These are phyloP conservation scores for Mastomys natalensis DNA, from an alignment of 2,113 vertebrate genomes.

Conservation along the genomic window DNA sequence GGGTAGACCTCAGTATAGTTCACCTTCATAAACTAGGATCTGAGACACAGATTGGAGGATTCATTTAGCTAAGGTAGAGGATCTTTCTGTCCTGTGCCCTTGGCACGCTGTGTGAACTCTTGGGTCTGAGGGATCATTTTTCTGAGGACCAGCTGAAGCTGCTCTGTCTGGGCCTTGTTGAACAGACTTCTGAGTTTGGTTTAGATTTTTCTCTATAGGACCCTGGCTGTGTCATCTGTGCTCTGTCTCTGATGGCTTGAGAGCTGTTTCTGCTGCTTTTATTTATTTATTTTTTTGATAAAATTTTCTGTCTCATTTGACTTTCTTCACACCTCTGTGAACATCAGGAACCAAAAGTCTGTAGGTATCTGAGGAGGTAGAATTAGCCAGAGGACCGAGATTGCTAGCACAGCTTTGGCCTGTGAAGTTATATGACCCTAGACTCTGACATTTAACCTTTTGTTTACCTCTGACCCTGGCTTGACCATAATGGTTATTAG, in stretches of 20 bases:
- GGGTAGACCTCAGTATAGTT: not conserved
- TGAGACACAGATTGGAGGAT: constrained; percentile 2
- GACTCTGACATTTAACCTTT: constrained; percentile 76
- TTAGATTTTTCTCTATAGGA: not conserved
- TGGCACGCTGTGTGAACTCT: not conserved
- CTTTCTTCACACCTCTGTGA: constrained; percentile 21
- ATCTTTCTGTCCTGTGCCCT: not conserved
- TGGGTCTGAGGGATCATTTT: not conserved
- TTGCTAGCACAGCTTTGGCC: constrained; percentile 49
- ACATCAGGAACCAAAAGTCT: not conserved
- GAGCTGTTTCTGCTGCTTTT: not conserved
- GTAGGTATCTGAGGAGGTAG: not conserved
- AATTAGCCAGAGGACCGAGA: constrained; percentile 53
- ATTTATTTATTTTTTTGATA: not conserved
- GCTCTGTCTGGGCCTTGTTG: not conserved
- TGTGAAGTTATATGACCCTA: constrained; percentile 76
- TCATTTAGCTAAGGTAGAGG: not conserved
- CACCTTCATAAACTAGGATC: not conserved
- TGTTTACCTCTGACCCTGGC: constrained; percentile 81
- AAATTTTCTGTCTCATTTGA: not conserved
- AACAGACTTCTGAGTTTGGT: not conserved
- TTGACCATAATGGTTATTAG: constrained; percentile 79
- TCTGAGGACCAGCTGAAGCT: not conserved
- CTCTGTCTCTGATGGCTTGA: not conserved
- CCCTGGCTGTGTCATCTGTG: not conserved